These are phyloP conservation scores for Dermatemys mawii DNA, from an alignment of 2,113 vertebrate species.

Conservation along the genomic window DNA sequence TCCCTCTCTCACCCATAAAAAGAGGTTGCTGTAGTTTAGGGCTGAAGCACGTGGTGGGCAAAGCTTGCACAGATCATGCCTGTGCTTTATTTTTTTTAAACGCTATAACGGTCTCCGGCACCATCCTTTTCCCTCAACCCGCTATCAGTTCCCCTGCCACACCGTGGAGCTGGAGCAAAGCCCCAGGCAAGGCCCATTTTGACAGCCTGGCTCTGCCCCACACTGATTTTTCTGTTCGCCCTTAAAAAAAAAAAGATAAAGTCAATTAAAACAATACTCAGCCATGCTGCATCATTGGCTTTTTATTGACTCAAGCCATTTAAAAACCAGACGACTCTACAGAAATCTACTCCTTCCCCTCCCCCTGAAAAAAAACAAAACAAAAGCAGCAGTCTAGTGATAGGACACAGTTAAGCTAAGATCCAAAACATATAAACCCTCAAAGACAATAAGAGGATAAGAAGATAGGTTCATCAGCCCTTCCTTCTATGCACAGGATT, in stretches of 20 bases:
- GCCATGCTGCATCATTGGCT: accelerated
- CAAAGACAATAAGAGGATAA: background rate
- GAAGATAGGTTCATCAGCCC: background rate
- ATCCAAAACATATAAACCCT: background rate
- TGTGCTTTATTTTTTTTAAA: background rate
- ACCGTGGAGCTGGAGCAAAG: background rate
- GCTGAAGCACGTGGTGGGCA: background rate
- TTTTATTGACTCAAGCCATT: conserved; percentile 46
- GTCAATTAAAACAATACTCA: background rate
- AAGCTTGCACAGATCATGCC: no score
- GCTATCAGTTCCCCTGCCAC: background rate
- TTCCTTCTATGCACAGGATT: background rate
- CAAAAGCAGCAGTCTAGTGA: background rate
- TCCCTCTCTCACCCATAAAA: background rate
- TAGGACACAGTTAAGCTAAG: background rate
- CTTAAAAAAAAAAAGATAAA: background rate
- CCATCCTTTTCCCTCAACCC: background rate
- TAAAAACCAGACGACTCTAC: background rate
- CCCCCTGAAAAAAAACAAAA: background rate
- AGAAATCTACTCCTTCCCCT: background rate
- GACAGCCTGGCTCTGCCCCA: background rate
- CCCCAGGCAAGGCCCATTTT: background rate
- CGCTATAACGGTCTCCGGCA: background rate
- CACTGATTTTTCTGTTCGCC: accelerated
- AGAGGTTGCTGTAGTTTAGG: background rate